Evolutionary conservation across 2,797 vertebrate species (phyloP), one percentile per base, ranked within the genome.

Genomic region (Acrocephalus scirpaceus): DNA sequence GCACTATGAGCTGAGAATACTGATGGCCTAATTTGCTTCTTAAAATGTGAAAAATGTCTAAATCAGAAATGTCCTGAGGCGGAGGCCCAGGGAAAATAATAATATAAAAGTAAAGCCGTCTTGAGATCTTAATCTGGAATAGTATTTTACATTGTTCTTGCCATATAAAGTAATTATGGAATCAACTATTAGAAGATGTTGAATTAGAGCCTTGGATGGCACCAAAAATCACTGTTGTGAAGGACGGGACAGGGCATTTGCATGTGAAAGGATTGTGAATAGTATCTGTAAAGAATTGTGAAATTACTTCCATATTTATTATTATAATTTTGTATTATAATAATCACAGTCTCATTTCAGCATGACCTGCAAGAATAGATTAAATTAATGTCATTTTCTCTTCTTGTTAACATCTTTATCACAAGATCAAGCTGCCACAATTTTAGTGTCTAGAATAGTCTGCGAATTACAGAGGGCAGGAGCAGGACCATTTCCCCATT

Each of bases 301-400:
- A 98, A 98, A 98, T 98, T 98, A 98, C 97, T 96, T 95, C 94
- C 97, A 97, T 98, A 98, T 98, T 98, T 98, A 98, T 98, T 98
- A 98, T 98, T 98, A 98, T 97, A 98, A 98, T 98, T 98, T 97
- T 96, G 97, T 98, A 97, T 98, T 97, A 98, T 40, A 40, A 61
- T 61, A 61, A 61, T 98, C 97, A 97, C 96, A 98, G 97, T 95
- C 96, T 98, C 97, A 97, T 98, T 98, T 98, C 97, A 98, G 95
- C 96, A 97, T 97, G 98, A 98, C 97, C 97, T 95, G 72, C 96
- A 98, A 98, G 98, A 98, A 98, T 98, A 97, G 98, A 98, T 98
- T 97, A 98, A 98, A 98, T 98, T 98, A 98, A 97, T 96, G 97
- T 97, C 98, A 98, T 98, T 98, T 98, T 98, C 98, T 96, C 97